phyloP scores from a whole-genome alignment of 2,888 invertebrate species.

The Meteorus colon region DNA sequence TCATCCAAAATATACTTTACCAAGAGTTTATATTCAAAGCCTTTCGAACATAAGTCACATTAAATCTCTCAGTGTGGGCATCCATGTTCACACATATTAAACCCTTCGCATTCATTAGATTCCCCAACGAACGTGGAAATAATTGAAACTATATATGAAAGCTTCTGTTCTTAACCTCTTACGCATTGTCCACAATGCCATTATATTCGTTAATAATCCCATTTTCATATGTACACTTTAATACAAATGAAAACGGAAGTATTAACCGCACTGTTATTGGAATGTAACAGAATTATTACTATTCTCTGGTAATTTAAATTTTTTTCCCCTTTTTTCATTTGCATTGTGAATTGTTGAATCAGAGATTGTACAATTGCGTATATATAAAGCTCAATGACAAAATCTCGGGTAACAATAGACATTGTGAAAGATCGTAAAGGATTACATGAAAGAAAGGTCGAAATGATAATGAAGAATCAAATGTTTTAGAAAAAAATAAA shows the following conservation, averaged over 20 bases:
- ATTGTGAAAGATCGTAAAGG: constrained; percentile 9
- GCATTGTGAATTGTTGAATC: not conserved
- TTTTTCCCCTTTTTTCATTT: not conserved
- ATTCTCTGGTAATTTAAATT: too few relatives aligned
- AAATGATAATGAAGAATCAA: not conserved
- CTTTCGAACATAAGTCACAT: not conserved
- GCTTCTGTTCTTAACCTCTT: not conserved
- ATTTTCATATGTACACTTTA: not conserved
- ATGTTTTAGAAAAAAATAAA: not conserved
- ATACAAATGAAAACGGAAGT: not conserved
- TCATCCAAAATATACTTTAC: too few relatives aligned
- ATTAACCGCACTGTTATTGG: not conserved
- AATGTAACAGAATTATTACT: not conserved
- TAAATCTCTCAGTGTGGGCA: not conserved
- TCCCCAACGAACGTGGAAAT: constrained; percentile 28
- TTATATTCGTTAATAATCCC: not conserved
- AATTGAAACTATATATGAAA: constrained; percentile 47
- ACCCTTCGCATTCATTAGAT: not conserved
- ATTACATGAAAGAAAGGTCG: constrained; percentile 2
- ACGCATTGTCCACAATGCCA: not conserved
- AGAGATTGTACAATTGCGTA: constrained; percentile 4
- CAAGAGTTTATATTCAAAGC: not conserved
- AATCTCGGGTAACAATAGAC: constrained; percentile 29
- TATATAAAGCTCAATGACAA: constrained; percentile 26
- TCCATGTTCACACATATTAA: constrained; percentile 2